A percentile compares a stretch with the other conserved stretches of the same genome.
Conservation (phyloP, 2,113 vertebrate genomes). For the Brachyhypopomus occidentalis region DNA sequence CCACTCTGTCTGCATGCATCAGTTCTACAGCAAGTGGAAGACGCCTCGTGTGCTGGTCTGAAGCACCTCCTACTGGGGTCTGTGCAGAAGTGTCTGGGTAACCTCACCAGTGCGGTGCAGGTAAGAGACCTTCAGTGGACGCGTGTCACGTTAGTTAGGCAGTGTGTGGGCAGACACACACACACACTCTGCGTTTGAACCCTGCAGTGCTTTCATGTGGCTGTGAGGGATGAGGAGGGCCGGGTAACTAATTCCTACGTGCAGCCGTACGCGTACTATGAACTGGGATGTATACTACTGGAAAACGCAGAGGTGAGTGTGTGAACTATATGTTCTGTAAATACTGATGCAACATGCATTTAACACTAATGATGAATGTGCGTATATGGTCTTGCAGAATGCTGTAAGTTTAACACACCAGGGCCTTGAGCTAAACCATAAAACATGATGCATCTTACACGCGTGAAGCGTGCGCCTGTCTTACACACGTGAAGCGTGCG, state of each 20-base stretch:
- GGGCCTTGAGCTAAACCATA: too few relatives aligned
- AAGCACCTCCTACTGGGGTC: conserved; percentile 93
- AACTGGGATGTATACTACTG: conserved; percentile 91
- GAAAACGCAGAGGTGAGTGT: conserved; percentile 83
- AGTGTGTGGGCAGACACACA: neutral
- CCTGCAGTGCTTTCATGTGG: conserved; percentile 86
- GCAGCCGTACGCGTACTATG: conserved; percentile 94
- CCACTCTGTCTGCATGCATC: conserved; percentile 1
- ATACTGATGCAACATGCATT: neutral
- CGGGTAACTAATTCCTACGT: conserved; percentile 88
- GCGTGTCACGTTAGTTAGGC: neutral
- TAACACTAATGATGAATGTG: too few relatives aligned
- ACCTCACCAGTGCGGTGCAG: conserved; percentile 90
- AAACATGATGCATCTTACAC: too few relatives aligned
- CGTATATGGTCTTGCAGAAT: too few relatives aligned
- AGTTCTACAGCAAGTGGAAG: conserved; percentile 92
- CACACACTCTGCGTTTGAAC: neutral
- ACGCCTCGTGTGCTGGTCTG: conserved; percentile 81
- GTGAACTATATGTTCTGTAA: neutral
- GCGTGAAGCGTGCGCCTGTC: too few relatives aligned
- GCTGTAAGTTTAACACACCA: too few relatives aligned
- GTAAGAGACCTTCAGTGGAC: conserved; percentile 60
- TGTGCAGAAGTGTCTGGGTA: conserved; percentile 95
- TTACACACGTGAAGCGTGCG: too few relatives aligned
- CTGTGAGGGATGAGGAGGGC: conserved; percentile 87